A percentile compares a stretch with the other conserved stretches of the same genome.
Evolutionary conservation across 1,140 invertebrate species (phyloP).

Genomic region (Zaprionus lachaisei): DNA sequence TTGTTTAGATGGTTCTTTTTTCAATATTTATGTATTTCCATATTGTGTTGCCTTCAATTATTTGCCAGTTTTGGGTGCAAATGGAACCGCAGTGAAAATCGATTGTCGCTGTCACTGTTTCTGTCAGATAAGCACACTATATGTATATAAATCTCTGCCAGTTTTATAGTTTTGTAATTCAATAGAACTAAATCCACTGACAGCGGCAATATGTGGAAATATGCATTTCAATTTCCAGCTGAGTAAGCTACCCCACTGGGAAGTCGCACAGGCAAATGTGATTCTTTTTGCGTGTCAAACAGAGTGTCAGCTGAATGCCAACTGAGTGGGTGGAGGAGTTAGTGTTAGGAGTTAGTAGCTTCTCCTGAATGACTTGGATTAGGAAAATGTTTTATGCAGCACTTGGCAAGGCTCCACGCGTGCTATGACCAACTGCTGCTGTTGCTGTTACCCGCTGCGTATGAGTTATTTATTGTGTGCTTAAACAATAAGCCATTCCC

Average conservation of each 20-base stretch:
- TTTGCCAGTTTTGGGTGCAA: background rate
- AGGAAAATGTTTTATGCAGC: conserved; percentile 52
- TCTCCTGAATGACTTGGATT: background rate
- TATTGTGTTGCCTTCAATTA: background rate
- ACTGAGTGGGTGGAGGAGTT: background rate
- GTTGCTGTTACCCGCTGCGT: conserved; percentile 47
- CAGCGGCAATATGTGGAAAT: conserved; percentile 1
- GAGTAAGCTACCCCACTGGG: background rate
- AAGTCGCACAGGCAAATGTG: background rate
- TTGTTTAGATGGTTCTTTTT: background rate
- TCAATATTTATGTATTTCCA: background rate
- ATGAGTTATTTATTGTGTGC: conserved; percentile 67
- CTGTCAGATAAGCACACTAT: conserved; percentile 6
- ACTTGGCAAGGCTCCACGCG: conserved; percentile 52
- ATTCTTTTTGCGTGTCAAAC: conserved; percentile 2
- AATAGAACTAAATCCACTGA: conserved; percentile 4
- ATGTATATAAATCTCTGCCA: background rate
- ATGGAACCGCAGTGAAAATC: background rate
- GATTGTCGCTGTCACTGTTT: background rate
- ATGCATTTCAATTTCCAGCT: conserved; percentile 4
- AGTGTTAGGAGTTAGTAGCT: background rate
- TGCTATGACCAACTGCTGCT: conserved; percentile 2
- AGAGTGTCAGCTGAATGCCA: conserved; percentile 12
- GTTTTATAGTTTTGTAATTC: conserved; percentile 2
- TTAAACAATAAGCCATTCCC: conserved; percentile 1